These are phyloP conservation scores for Pseudochromis fuscus DNA, from an alignment of 2,797 vertebrate genomes.

Conservation along the genomic window DNA sequence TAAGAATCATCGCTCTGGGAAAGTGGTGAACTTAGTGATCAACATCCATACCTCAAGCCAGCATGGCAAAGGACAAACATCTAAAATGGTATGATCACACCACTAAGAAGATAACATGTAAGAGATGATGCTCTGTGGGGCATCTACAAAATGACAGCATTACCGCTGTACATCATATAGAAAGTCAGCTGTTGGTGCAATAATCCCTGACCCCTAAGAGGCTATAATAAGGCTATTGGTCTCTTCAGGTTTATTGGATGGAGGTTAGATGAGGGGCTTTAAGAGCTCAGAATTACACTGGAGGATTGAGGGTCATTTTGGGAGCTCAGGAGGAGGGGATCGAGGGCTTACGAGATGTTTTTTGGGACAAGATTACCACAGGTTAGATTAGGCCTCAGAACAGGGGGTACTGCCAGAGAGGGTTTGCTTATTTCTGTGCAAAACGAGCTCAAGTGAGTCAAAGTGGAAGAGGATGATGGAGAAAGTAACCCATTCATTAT, in stretches of 20 bases:
- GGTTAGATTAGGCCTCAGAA: constrained; percentile 60
- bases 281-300: constrained; percentile 50
- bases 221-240: constrained; percentile 32
- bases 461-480: neutral
- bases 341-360: constrained; percentile 60
- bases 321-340: constrained; percentile 52
- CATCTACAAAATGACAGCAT: no score
- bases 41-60: no score
- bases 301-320: constrained; percentile 62
- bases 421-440: constrained; percentile 6
- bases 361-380: constrained; percentile 69
- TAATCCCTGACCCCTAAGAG: constrained; percentile 13
- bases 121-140: neutral
- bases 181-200: neutral
- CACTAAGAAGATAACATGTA: neutral
- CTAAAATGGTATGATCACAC: neutral
- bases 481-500: neutral
- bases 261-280: constrained; percentile 64
- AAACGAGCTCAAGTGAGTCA: constrained; percentile 15
- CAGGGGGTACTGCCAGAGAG: constrained; percentile 62
- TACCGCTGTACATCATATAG: neutral
- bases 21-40: neutral
- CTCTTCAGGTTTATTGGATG: constrained; percentile 54
- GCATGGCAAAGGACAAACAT: neutral
- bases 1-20: neutral